Conservation (phyloP, 2,113 vertebrate species). For the pig (Sus scrofa) region DNA sequence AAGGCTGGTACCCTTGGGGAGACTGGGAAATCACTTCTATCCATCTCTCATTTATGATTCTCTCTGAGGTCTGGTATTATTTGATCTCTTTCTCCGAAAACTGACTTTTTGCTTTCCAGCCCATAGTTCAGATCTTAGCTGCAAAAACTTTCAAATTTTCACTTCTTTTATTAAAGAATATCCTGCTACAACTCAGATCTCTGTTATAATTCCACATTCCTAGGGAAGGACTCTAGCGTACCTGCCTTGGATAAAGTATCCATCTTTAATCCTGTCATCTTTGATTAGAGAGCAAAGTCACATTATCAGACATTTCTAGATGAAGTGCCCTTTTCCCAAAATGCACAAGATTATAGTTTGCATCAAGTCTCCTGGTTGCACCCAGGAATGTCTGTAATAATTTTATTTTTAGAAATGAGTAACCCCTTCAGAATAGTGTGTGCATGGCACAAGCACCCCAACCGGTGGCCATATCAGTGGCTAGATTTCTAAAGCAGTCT, state of each 20-base stretch:
- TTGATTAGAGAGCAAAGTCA: neutral
- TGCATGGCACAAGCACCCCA: neutral
- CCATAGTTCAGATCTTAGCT: neutral
- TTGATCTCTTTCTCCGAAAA: neutral
- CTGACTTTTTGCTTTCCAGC: neutral
- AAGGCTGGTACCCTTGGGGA: neutral
- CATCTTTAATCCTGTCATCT: neutral
- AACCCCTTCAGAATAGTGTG: neutral
- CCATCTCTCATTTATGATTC: neutral
- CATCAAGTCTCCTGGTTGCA: neutral
- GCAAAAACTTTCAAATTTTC: constrained; percentile 8
- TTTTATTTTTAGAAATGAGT: neutral
- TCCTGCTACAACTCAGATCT: neutral
- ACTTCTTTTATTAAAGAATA: neutral
- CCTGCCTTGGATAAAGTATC: neutral
- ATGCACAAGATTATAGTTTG: neutral
- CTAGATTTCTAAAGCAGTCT: neutral
- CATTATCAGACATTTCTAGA: neutral
- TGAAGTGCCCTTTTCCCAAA: neutral
- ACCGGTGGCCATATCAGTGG: no score
- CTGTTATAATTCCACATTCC: neutral
- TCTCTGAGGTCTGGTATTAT: neutral
- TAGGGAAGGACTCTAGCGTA: neutral
- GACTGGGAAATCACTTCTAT: neutral
- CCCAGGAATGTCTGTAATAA: neutral